Base-by-base conservation (phyloP, 64 coral and sea anemone genomes). In the Acropora yongei region DNA sequence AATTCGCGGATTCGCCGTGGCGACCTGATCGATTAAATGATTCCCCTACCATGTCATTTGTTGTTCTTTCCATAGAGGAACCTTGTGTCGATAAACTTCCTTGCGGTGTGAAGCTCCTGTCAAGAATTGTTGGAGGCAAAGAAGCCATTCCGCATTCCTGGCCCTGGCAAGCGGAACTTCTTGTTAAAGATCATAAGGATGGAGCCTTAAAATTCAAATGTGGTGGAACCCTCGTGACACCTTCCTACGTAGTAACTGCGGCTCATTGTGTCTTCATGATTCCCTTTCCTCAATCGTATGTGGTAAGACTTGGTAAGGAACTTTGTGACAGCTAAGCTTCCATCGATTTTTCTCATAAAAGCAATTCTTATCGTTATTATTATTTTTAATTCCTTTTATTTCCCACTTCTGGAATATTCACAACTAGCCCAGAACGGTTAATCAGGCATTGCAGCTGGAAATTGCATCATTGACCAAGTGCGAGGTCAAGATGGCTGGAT, bases 111-210 rank as follows among this genome's bases (percentile, higher is more conserved):
- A 66, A 67, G 5, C 78, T 40, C 19, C 61, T 86, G 61, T 66
- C 57, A 14, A 51, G 92, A 49, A 89, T 96, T 2, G 92, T 96
- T 18, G 88, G 76, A 1, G 95, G 95, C 9, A 45, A 78, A 10
- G 57, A 74, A 6, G 95, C 92, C 1, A 1, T 91, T 40, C 95
- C 95, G 5, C 91, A 96, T 39, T 87, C 91, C 0, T 96, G 92
- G 95, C 95, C 95, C 0, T 96, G 95, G 95, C 95, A 96, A 48
- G 95, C 78, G 40, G 79, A 93, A 66, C 48, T 57, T 2, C 75
- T 73, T 47, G 40, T 77, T 11, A 44, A 75, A 53, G 17, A 72
- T 65, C 14, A 57, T 19, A 6, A 1, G 5, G 60, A 4, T 9
- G 74, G 69, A 43, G 12, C 44, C 0, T 91, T 74, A 0, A 3